Percentiles rank a stretch among this genome's conserved stretches.
Evolutionary conservation across 1,140 invertebrate species (phyloP).

Genomic region (Aphelinus atriplicis): DNA sequence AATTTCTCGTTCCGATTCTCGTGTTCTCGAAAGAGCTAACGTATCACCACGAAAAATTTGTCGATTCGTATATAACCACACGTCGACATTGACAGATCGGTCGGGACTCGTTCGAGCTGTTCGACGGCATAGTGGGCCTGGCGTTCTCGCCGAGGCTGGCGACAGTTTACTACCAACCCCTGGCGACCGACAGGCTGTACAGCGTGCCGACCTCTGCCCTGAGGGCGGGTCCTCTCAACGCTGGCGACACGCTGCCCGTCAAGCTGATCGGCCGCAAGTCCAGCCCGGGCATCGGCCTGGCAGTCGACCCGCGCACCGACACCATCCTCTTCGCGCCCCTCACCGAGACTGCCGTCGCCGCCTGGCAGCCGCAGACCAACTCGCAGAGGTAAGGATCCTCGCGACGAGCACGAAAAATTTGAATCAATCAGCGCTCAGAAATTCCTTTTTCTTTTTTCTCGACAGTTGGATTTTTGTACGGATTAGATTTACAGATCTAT

Average conservation of each 20-base stretch:
- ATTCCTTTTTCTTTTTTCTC: no score
- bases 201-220: slow-evolving; percentile 78
- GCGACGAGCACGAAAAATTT: no score
- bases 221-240: slow-evolving; percentile 74
- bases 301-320: slow-evolving; percentile 75
- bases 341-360: slow-evolving; percentile 79
- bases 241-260: slow-evolving; percentile 77
- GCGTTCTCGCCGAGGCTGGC: slow-evolving; percentile 75
- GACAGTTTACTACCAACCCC: slow-evolving; percentile 80
- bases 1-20: no score
- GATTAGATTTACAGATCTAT: no score
- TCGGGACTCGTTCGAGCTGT: slow-evolving; percentile 74
- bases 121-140: slow-evolving; percentile 84
- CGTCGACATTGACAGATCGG: slow-evolving; percentile 56
- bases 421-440: no score
- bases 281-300: slow-evolving; percentile 80
- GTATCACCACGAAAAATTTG: no score
- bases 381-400: slow-evolving; percentile 67
- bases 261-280: slow-evolving; percentile 81
- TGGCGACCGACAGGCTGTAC: slow-evolving; percentile 83
- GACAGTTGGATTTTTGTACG: no score
- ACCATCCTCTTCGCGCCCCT: slow-evolving; percentile 79
- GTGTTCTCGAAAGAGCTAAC: no score
- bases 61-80: no score
- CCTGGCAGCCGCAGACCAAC: slow-evolving; percentile 78